Conservation (phyloP, 2,888 invertebrate genomes). For the Epirrhoe alternata region DNA sequence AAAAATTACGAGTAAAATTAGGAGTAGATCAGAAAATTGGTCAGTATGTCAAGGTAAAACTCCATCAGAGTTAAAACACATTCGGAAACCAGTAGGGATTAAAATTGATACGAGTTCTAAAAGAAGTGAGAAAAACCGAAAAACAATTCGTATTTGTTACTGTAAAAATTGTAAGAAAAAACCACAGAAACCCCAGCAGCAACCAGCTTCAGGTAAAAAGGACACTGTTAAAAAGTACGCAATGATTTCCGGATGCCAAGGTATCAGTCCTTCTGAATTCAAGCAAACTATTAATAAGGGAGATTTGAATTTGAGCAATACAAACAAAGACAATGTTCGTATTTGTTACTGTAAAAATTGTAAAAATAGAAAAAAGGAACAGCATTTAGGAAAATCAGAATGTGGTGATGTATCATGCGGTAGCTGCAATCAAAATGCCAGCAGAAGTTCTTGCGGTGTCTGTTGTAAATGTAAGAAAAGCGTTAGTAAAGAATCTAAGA, state of each 20-base stretch:
- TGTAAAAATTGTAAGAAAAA: too few relatives aligned
- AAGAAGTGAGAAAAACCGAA: too few relatives aligned
- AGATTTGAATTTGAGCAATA: background rate
- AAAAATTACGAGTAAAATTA: conserved; percentile 6
- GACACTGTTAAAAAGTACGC: too few relatives aligned
- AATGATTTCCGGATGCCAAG: too few relatives aligned
- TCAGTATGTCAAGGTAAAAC: conserved; percentile 6
- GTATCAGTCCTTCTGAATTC: too few relatives aligned
- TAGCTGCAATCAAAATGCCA: background rate
- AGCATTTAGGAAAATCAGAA: background rate
- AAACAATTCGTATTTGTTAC: too few relatives aligned
- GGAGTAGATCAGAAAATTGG: conserved; percentile 25
- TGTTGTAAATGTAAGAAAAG: conserved; percentile 29
- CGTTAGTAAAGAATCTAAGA: conserved; percentile 3
- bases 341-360: conserved; percentile 25
- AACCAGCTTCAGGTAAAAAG: too few relatives aligned
- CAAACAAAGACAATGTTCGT: conserved; percentile 16
- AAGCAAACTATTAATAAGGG: too few relatives aligned
- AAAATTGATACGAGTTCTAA: background rate
- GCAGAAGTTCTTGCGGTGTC: conserved; percentile 5
- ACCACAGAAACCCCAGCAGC: too few relatives aligned
- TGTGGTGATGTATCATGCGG: conserved; percentile 18
- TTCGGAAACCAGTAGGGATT: conserved; percentile 2
- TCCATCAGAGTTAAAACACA: background rate
- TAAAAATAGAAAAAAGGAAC: conserved; percentile 19